Evolutionary conservation across 1,140 invertebrate species (phyloP).

Genomic region (Bombus impatiens): DNA sequence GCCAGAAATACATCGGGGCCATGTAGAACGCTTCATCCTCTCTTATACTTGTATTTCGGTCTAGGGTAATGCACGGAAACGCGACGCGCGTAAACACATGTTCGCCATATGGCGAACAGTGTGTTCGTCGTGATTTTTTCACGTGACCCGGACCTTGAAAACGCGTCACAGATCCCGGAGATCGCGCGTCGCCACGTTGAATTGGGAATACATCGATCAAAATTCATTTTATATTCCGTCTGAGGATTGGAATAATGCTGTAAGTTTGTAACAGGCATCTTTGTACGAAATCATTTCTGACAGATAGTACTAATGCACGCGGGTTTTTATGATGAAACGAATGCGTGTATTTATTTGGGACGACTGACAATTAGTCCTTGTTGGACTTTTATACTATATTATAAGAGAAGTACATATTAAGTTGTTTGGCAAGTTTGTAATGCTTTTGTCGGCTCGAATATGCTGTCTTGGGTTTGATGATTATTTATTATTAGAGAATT

Average conservation of each 20-base stretch:
- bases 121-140: slow-evolving; percentile 50
- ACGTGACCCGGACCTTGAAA: slow-evolving; percentile 63
- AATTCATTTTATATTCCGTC: background rate
- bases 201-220: background rate
- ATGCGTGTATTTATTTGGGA: background rate
- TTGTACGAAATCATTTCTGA: background rate
- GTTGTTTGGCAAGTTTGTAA: too few species aligned
- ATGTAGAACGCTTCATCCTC: slow-evolving; percentile 6
- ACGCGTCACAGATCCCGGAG: slow-evolving; percentile 30
- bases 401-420: too few species aligned
- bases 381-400: too few species aligned
- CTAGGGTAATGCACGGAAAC: slow-evolving; percentile 63
- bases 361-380: too few species aligned
- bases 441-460: too few species aligned
- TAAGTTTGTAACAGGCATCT: background rate
- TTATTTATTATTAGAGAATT: too few species aligned
- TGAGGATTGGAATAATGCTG: background rate
- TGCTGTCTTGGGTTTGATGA: too few species aligned
- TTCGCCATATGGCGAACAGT: slow-evolving; percentile 60
- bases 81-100: slow-evolving; percentile 64
- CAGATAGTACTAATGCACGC: too few species aligned
- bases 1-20: slow-evolving; percentile 58
- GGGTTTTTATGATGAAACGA: background rate
- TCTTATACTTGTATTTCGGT: slow-evolving; percentile 60
- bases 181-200: background rate